Evolutionary conservation across 2,888 invertebrate genomes (phyloP).

Genomic region (Drosophila sordidapex): DNA sequence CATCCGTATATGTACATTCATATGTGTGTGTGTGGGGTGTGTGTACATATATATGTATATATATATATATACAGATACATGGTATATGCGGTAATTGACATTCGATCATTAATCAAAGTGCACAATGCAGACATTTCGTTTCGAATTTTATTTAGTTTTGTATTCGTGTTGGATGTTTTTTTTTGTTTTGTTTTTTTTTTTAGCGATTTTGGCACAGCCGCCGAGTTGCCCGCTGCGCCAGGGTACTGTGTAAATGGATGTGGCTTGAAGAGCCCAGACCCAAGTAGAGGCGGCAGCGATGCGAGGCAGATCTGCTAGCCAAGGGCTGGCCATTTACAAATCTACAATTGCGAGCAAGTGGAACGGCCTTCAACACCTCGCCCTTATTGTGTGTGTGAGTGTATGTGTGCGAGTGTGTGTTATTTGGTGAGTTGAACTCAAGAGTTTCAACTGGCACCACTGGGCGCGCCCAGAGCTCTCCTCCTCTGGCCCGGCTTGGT

Average conservation of each 20-base stretch:
- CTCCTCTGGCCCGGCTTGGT: constrained; percentile 47
- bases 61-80: constrained; percentile 17
- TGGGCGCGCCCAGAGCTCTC: constrained; percentile 1
- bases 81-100: constrained; percentile 84
- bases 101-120: constrained; percentile 85
- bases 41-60: not conserved
- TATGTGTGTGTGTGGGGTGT: constrained; percentile 14
- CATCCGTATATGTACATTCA: constrained; percentile 23
- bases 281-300: constrained; percentile 10
- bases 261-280: constrained; percentile 4
- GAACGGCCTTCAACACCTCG: constrained; percentile 74
- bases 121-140: constrained; percentile 84
- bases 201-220: constrained; percentile 43
- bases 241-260: constrained; percentile 1
- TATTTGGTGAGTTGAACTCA: constrained; percentile 23
- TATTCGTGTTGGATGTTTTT: constrained; percentile 49
- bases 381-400: not conserved
- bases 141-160: constrained; percentile 77
- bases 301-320: constrained; percentile 16
- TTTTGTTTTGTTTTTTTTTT: constrained; percentile 9
- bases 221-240: constrained; percentile 48
- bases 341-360: constrained; percentile 49
- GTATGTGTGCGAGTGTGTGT: not conserved
- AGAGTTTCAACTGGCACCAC: constrained; percentile 24
- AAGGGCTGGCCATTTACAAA: constrained; percentile 38